Percentiles rank a stretch among this genome's conserved stretches.
These are phyloP conservation scores for Dendrocincla tyrannina DNA, from an alignment of 2,797 vertebrate genomes.

Conservation along the genomic window DNA sequence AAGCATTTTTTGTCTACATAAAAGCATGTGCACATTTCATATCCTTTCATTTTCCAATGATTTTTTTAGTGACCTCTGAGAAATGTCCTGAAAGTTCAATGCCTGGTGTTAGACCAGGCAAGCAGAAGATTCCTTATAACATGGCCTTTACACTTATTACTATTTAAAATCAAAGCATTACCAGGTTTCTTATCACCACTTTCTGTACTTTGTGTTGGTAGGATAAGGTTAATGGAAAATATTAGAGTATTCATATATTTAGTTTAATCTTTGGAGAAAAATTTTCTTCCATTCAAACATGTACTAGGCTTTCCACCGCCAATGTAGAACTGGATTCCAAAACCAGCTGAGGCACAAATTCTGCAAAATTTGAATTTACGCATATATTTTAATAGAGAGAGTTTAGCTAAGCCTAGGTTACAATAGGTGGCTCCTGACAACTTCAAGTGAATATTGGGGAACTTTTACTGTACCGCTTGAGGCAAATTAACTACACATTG, in stretches of 20 bases:
- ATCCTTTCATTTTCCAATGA: slow-evolving; percentile 15
- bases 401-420: not conserved
- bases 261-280: not conserved
- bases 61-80: slow-evolving; percentile 46
- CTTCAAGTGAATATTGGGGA: not conserved
- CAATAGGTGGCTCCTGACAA: not conserved
- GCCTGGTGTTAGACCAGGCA: not conserved
- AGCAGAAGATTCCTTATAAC: not conserved
- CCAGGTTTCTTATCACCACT: not conserved
- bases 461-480: not conserved
- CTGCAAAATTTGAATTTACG: not conserved
- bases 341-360: not conserved
- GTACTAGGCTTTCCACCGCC: not conserved
- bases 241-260: not conserved
- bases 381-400: not conserved
- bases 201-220: not conserved
- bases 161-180: not conserved
- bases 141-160: not conserved
- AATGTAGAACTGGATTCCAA: not conserved
- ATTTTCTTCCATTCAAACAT: not conserved
- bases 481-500: not conserved
- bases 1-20: not conserved
- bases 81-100: not conserved
- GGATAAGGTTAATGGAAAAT: not conserved
- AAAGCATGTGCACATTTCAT: not conserved